Base-by-base conservation (phyloP, 2,888 invertebrate genomes). In the Melangyna quadrimaculata region DNA sequence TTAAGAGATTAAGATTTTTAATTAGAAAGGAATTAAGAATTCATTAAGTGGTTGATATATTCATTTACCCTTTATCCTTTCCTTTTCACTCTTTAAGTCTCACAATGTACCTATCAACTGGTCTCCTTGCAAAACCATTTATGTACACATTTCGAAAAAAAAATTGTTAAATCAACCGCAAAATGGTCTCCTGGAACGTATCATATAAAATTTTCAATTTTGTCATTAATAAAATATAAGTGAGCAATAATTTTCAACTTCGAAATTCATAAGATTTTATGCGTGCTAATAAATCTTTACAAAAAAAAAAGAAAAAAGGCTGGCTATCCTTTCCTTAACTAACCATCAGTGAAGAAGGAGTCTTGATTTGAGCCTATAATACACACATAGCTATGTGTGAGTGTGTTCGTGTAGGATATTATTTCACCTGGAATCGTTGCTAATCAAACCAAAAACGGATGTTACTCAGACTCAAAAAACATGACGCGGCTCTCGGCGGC, bases 141-240 rank as follows among this genome's bases (percentile, higher is more conserved):
- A n/a, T n/a, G n/a, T 27, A 32, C 19, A 17, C 32, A 24, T 17
- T 9, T 27, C 5, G 14, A 35, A 19, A 35, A 35, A 51, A 35
- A 61, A 35, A 61, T 32, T 35, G 17, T 10, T 53, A 61, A 74
- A 78, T 61, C 24, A 51, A 43, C 82, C 51, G 12, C 55, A 48
- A 77, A 80, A 72, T 55, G 43, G 75, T 67, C 75, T 80, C 79
- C 71, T 80, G 84, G 61, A 84, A 79, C 71, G 59, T 45, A 84
- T 79, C 72, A 75, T 75, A 84, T 75, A 75, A 80, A 80, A 80
- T 75, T 86, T 86, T 86, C 84, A 86, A 86, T 86, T 86, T 86
- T 80, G 77, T 74, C 81, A 86, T 86, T 86, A 86, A 86, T 86
- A 86, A 86, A 86, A 86, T 81, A 81, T 86, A 86, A 86, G 80